These are phyloP conservation scores for Eriosoma lanigerum DNA, from an alignment of 1,140 invertebrate genomes.

Conservation along the genomic window DNA sequence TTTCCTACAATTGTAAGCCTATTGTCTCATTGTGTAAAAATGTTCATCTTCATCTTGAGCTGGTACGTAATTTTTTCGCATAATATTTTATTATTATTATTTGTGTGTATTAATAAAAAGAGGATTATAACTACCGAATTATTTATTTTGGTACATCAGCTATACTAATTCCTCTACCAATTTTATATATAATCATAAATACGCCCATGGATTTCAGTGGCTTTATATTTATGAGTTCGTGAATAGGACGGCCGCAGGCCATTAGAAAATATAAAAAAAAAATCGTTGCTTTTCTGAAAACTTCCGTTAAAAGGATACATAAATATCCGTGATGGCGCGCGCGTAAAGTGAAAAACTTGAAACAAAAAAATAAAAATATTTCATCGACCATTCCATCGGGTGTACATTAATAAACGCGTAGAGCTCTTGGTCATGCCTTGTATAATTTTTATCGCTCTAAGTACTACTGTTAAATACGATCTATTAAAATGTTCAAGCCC, in stretches of 20 bases:
- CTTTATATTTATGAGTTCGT: background rate
- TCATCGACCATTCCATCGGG: no score
- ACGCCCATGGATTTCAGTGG: background rate
- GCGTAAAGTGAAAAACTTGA: background rate
- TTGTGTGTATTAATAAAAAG: no score
- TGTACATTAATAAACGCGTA: no score
- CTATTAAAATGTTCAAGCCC: no score
- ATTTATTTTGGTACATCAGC: background rate
- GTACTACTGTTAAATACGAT: no score
- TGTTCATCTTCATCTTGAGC: background rate
- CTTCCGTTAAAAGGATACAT: slow-evolving; percentile 3
- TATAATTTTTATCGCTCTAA: no score
- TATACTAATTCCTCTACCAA: background rate
- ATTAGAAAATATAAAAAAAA: background rate
- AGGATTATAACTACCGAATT: no score
- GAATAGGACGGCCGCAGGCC: no score
- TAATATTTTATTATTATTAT: no score
- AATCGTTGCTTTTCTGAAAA: background rate
- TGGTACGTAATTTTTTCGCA: background rate
- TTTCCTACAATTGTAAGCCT: background rate
- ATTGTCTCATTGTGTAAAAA: background rate
- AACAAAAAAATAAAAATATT: background rate
- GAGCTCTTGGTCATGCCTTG: no score
- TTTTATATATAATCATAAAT: background rate
- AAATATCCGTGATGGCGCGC: background rate